Conservation (phyloP, 2,113 vertebrate genomes). For the Psittacus erithacus region DNA sequence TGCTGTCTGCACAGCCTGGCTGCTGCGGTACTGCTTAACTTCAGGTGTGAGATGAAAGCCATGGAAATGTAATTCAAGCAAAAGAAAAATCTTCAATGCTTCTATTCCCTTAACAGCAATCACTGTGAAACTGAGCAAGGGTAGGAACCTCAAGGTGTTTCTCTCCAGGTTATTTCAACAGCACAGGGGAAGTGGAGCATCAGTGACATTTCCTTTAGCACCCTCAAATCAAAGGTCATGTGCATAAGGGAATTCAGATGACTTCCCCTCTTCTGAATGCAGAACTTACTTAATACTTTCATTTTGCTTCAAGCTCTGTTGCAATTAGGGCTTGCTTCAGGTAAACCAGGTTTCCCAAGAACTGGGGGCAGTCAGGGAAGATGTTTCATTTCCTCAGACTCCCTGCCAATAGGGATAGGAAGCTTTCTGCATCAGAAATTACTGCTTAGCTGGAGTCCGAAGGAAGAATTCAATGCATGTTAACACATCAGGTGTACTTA, state of each 20-base stretch:
- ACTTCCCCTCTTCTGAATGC: not conserved
- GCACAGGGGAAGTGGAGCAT: not conserved
- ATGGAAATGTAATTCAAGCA: not conserved
- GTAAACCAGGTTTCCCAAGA: not conserved
- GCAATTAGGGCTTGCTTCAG: not conserved
- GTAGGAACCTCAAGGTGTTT: not conserved
- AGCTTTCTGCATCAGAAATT: conserved; percentile 54
- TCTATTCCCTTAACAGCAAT: not conserved
- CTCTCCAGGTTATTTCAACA: not conserved
- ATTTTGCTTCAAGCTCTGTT: not conserved
- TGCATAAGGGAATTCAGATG: not conserved
- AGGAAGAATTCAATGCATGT: not conserved
- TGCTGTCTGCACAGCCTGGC: not conserved
- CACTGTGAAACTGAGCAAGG: not conserved
- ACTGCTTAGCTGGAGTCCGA: not conserved
- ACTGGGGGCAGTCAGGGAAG: fast-evolving
- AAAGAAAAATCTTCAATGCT: not conserved
- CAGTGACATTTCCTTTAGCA: not conserved
- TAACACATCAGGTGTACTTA: not conserved
- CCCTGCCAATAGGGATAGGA: not conserved
- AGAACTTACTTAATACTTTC: not conserved
- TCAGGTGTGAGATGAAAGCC: not conserved
- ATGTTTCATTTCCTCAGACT: not conserved
- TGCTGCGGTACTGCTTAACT: not conserved
- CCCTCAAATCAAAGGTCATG: not conserved